Percentiles rank a stretch among this genome's conserved stretches.
phyloP scores from a whole-genome alignment of 2,888 invertebrate species.

The Hemistola chrysoprasaria region DNA sequence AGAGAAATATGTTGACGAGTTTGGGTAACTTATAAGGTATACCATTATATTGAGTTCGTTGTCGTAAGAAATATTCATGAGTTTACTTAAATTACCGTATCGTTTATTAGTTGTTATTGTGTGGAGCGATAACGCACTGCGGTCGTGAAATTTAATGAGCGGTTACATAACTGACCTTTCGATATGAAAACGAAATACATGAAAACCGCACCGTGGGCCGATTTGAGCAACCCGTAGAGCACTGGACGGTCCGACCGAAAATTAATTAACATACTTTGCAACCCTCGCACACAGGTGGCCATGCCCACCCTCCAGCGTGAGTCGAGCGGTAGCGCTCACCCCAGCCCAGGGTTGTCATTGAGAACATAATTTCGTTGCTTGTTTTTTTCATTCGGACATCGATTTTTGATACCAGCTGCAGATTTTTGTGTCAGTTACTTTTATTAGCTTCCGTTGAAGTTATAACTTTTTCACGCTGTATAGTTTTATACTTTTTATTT shows the following conservation, averaged over 20 bases:
- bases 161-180: conserved; percentile 53
- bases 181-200: conserved; percentile 60
- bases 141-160: conserved; percentile 35
- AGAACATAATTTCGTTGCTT: conserved; percentile 19
- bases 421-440: conserved; percentile 6
- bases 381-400: conserved; percentile 14
- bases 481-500: too few relatives aligned
- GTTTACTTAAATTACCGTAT: conserved; percentile 1
- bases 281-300: conserved; percentile 69
- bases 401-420: conserved; percentile 20
- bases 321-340: conserved; percentile 28
- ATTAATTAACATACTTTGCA: conserved; percentile 82
- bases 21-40: not conserved
- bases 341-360: conserved; percentile 42
- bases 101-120: conserved; percentile 17
- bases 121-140: conserved; percentile 13
- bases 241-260: conserved; percentile 76
- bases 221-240: conserved; percentile 65
- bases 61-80: too few relatives aligned
- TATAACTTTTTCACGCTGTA: not conserved
- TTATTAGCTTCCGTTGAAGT: not conserved
- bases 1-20: too few relatives aligned
- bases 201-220: conserved; percentile 71
- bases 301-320: conserved; percentile 39
- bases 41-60: too few relatives aligned